Evolutionary conservation across 1,140 invertebrate species (phyloP).

Genomic region (Himalopsyche phryganea): DNA sequence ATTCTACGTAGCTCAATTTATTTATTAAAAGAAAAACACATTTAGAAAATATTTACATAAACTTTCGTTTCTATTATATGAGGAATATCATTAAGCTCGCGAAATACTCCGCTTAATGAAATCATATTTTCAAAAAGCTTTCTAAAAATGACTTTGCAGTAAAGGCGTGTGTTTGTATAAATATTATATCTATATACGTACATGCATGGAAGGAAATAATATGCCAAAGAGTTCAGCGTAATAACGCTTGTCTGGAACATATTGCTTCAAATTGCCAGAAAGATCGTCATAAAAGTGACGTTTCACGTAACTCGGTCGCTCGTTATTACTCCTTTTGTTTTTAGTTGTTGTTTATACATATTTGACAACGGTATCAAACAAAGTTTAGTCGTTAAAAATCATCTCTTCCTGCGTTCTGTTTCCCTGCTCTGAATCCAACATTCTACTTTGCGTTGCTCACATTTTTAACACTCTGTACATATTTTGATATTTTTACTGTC

Average conservation of each 20-base stretch:
- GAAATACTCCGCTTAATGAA: too few species aligned
- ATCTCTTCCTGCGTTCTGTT: conserved; percentile 4
- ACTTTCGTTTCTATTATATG: too few species aligned
- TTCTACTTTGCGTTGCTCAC: background rate
- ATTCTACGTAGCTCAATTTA: too few species aligned
- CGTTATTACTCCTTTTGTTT: conserved; percentile 12
- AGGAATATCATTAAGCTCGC: too few species aligned
- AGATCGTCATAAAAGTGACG: conserved; percentile 15
- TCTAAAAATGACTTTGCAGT: too few species aligned
- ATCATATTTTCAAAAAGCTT: too few species aligned
- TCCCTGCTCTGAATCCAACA: conserved; percentile 3
- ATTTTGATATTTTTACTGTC: background rate
- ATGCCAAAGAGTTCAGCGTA: background rate
- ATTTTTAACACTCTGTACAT: too few species aligned
- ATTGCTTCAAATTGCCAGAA: conserved; percentile 17
- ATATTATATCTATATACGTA: too few species aligned
- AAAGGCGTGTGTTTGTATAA: too few species aligned
- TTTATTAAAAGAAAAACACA: too few species aligned
- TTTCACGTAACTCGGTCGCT: conserved; percentile 8
- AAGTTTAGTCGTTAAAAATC: conserved; percentile 13
- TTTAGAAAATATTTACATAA: too few species aligned
- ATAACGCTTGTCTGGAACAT: conserved; percentile 10
- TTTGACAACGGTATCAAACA: conserved; percentile 11
- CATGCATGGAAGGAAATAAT: background rate
- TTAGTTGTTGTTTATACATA: conserved; percentile 13